Conservation (phyloP, 2,797 vertebrate species). For the Sebastes dallii region DNA sequence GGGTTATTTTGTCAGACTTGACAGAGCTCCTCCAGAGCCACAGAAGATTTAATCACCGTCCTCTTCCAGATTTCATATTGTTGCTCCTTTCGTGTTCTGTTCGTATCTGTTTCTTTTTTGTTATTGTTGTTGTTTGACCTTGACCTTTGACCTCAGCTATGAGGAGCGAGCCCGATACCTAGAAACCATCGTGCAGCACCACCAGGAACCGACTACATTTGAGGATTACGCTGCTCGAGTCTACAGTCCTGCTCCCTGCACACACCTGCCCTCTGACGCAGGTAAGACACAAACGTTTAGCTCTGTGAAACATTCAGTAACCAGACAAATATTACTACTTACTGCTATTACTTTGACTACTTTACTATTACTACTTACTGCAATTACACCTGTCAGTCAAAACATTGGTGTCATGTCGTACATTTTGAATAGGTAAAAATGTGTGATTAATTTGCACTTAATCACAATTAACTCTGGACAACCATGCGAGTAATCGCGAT, state of each 20-base stretch:
- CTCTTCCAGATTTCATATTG: not conserved
- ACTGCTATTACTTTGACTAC: too few species aligned
- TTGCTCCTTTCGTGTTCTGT: not conserved
- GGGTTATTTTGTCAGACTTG: not conserved
- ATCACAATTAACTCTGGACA: too few species aligned
- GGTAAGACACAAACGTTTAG: slow-evolving; percentile 78
- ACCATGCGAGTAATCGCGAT: too few species aligned
- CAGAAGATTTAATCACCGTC: not conserved
- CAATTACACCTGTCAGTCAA: not conserved
- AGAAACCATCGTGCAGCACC: slow-evolving; percentile 95
- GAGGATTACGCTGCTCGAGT: slow-evolving; percentile 97
- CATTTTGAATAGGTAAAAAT: too few species aligned
- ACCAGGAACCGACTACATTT: slow-evolving; percentile 94
- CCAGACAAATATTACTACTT: not conserved
- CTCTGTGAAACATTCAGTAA: not conserved
- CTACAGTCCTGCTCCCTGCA: slow-evolving; percentile 95
- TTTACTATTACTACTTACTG: too few species aligned
- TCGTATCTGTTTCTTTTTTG: not conserved
- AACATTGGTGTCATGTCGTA: not conserved
- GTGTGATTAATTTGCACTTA: too few species aligned
- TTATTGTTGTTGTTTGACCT: slow-evolving; percentile 68
- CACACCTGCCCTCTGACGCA: slow-evolving; percentile 89
- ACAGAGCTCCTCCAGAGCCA: not conserved
- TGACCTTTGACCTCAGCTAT: slow-evolving; percentile 89
- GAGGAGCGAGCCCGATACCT: slow-evolving; percentile 96